Evolutionary conservation across 2,113 vertebrate species (phyloP), one percentile per base, ranked within the genome.

Genomic region (Spilogale gracilis): DNA sequence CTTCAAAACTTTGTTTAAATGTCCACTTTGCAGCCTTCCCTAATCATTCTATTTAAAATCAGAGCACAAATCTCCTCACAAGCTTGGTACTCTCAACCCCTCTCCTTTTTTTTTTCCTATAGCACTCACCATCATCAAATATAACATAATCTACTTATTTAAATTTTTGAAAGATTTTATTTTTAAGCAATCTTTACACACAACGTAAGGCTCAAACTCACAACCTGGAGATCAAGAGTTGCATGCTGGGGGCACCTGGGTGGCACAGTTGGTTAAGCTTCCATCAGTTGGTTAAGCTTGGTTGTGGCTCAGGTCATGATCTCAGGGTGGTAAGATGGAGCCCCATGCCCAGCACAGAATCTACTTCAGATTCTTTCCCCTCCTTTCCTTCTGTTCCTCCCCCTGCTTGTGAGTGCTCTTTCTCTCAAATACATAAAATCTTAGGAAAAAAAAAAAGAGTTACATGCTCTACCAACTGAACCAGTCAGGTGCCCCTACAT

Each of bases 11-110:
- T 32, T 79, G 52, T 73, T 93, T 61, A 60, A 80, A 61, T 43
- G 54, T 89, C 89, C 87, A 65, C 67, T 94, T 79, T 2, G 0
- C 63, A 45, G n/a, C 74, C 43, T 80, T 91, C 54, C 45, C 58
- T 67, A 27, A 93, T 73, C 16, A 93, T 38, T 38, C 21, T 73
- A 43, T 25, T 92, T 97, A 95, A 90, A 89, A 79, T 32, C 52
- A 25, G 18, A 48, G 45, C 48, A 92, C n/a, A 32, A 85, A 50
- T 60, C 7, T 25, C 50, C 83, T 69, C 25, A 81, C 48, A 81
- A 63, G 91, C 21, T 20, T 73, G n/a, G 76, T 25, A 89, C 18
- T 32, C 58, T 92, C 67, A 83, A 92, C 6, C 4, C 13, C 4
- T 67, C 43, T 81, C 48, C 54, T 16, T 71, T 60, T 61, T 54